Evolutionary conservation across 2,888 invertebrate genomes (phyloP), one percentile per base, ranked within the genome.

Genomic region (Dryadula phaetusa): DNA sequence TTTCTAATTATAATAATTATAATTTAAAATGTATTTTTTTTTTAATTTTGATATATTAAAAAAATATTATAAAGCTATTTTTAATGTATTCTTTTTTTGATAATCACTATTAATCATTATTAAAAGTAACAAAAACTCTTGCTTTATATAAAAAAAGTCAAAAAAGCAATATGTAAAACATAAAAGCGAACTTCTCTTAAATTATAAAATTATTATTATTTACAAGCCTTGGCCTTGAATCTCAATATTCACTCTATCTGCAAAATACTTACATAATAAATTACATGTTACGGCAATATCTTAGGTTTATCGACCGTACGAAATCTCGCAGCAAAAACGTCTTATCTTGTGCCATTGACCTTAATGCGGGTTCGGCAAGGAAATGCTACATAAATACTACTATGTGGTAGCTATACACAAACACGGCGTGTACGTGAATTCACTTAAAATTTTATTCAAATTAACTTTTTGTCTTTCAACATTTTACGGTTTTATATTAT

Each of bases 291-390:
- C 58, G 20, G 64, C 49, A 65, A 64, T 68, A 64, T 53, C 25
- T 68, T 53, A 64, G 46, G 64, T 68, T 68, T 68, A 68, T 68
- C 68, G 68, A 68, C 61, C 64, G 61, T 64, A 64, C 67, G 64
- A 67, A 63, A 64, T 44, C 46, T 64, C 18, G 28, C 46, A 40
- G 61, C 64, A 61, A 68, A 68, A 64, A 68, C 64, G 14, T 44
- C 68, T 61, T 68, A 64, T 61, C 60, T 40, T 32, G 46, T 61
- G 68, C 54, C 68, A 68, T 68, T 68, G 68, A 64, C 64, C 64
- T 54, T 32, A 25, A 68, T 54, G 53, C 64, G 64, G 40, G 44
- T 53, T 64, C 61, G 47, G 47, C 34, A 32, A 37, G 61, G 54
- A 61, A 64, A 42, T 37, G 18, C 37, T 28, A 12, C 4, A 53